Conservation (phyloP, 2,888 invertebrate species). For the Hedya salicella region DNA sequence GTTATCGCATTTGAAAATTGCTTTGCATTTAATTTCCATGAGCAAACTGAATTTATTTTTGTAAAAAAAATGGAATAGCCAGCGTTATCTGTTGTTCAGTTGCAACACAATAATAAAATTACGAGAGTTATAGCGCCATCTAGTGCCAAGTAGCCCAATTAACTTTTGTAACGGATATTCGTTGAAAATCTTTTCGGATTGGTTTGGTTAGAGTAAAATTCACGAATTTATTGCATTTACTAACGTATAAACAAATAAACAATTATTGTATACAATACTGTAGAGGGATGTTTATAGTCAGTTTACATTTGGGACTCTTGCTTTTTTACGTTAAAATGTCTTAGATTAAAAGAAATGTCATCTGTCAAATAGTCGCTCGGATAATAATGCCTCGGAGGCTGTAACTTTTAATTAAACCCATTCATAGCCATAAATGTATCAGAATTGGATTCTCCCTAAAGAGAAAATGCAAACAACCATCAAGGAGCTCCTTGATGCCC, state of each 20-base stretch:
- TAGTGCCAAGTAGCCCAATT: conserved; percentile 27
- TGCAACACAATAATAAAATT: background rate
- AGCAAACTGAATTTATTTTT: too few relatives aligned
- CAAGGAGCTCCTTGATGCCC: conserved; percentile 83
- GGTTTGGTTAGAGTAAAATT: too few relatives aligned
- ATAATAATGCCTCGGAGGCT: conserved; percentile 27
- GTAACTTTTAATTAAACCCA: conserved; percentile 37
- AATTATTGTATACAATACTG: too few relatives aligned
- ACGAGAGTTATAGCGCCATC: conserved; percentile 16
- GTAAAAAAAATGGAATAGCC: too few relatives aligned
- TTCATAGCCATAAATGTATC: conserved; percentile 64
- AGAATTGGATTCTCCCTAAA: conserved; percentile 69
- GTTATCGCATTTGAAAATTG: too few relatives aligned
- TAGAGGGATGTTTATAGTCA: too few relatives aligned
- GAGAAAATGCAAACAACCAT: conserved; percentile 81
- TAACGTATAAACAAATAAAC: too few relatives aligned
- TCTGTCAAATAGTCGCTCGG: conserved; percentile 33
- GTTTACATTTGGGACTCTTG: background rate
- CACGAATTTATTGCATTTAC: too few relatives aligned
- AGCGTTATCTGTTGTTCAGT: background rate
- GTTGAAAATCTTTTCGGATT: too few relatives aligned
- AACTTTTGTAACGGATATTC: conserved; percentile 1
- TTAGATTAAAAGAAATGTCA: conserved; percentile 31
- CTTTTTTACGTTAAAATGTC: conserved; percentile 13
- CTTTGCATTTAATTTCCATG: too few relatives aligned